Base-by-base conservation (phyloP, 2,888 invertebrate genomes). In the Muschampia plurimacula region DNA sequence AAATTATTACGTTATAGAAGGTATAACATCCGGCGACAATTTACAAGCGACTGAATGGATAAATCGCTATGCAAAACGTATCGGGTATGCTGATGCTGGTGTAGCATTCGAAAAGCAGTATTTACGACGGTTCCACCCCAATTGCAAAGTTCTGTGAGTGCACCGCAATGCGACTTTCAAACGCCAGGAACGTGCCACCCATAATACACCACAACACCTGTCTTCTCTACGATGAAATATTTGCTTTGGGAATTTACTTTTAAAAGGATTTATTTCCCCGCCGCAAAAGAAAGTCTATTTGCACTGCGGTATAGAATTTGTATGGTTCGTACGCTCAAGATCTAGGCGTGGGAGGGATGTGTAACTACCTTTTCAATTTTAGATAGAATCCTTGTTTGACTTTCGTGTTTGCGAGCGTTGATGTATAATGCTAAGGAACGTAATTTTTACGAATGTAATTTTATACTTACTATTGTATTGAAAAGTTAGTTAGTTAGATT, bases 181-280 rank as follows among this genome's bases (percentile, higher is more conserved):
- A 22, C 15, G 52, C 49, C 49, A 49, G 15, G 52, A 55, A 55
- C 52, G 15, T 55, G 52, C 52, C 52, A 22, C 52, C 9, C 22
- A 55, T 55, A 7, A 55, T 55, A 55, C 52, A 55, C 15, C 52
- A 55, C 52, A 59, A 59, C 59, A 59, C 59, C 59, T 59, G 59
- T 59, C 59, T 59, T 28, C 32, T 59, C 13, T 12, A 59, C 63
- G 41, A 69, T 69, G 63, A 69, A 63, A 69, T 69, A 63, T 63
- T 69, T 69, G 36, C 55, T 52, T 63, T 69, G 41, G 22, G 52
- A 69, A 39, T 63, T 22, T 9, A 63, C 39, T 62, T 67, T 63
- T 32, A 57, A 57, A 57, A 67, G 55, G 57, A 67, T 67, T 67
- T 67, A 9, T 67, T 57, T 67, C 41, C 13, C 15, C 41, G 28